Evolutionary conservation across 2,888 invertebrate genomes (phyloP).

Genomic region (Trilocha varians): DNA sequence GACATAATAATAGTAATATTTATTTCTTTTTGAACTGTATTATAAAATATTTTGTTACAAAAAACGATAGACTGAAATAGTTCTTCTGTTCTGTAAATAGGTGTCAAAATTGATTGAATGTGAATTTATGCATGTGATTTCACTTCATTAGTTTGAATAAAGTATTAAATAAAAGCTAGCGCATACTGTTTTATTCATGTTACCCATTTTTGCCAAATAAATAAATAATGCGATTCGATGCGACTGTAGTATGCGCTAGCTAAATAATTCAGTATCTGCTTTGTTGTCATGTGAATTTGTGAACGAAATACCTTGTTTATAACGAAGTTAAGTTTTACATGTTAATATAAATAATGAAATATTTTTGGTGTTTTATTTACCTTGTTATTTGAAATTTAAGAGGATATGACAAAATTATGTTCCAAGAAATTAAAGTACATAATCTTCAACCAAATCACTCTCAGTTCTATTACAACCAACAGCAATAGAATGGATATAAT

Average conservation of each 20-base stretch:
- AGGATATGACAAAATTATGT: too few species aligned
- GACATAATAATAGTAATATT: too few species aligned
- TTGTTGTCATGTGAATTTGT: conserved; percentile 2
- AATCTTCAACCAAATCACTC: too few species aligned
- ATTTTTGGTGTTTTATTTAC: conserved; percentile 25
- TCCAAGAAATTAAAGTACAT: too few species aligned
- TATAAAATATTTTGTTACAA: not conserved
- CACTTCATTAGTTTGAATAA: too few species aligned
- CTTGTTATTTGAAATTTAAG: too few species aligned
- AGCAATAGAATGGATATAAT: too few species aligned
- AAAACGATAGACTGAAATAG: not conserved
- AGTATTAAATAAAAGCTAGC: too few species aligned
- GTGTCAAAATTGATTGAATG: not conserved
- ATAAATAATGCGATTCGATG: not conserved
- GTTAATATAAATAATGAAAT: conserved; percentile 36
- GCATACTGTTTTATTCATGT: too few species aligned
- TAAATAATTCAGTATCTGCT: not conserved
- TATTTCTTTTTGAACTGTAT: not conserved
- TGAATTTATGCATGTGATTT: too few species aligned
- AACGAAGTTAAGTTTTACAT: conserved; percentile 41
- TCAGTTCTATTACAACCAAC: too few species aligned
- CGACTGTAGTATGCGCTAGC: not conserved
- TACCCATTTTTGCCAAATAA: too few species aligned
- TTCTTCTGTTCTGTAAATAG: not conserved
- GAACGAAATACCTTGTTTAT: conserved; percentile 26